Base-by-base conservation (phyloP, 2,797 vertebrate genomes). In the Hapalemur alaotrensis region DNA sequence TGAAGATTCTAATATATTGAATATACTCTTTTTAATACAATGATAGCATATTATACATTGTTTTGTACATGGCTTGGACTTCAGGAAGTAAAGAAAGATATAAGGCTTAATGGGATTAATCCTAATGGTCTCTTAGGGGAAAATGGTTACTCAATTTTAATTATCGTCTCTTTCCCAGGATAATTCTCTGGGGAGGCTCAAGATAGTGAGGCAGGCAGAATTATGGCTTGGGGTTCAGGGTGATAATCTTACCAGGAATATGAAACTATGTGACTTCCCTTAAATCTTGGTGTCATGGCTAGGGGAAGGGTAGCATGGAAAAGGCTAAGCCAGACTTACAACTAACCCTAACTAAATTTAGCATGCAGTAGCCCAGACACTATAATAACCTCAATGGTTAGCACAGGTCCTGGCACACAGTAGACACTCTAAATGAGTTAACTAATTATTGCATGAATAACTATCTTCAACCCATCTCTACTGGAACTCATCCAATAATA, bases 401-500 rank as follows among this genome's bases (percentile, higher is more conserved):
- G 73, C 95, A 97, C 86, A 98, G 97, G 87, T 94, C 95, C 80
- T 98, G 98, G 97, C 96, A 98, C 95, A 96, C 91, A 97, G 97
- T 97, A 98, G 96, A 98, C 98, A 98, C 98, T 98, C 96, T 97
- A 97, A 93, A 89, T 46, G 70, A 76, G 73, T 30, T 12, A 54
- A 90, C 38, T 78, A 48, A 73, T 50, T 93, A 82, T 48, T 43
- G 12, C 50, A 20, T 76, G 38, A 89, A 28, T 67, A 38, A 83
- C 6, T 78, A 35, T 41, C 15, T 41, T 84, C 12, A 28, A 59
- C 1, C 7, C 18, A 48, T 48, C 70, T 76, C 79, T n/a, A 22
- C 32, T 32, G 48, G 38, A 89, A 54, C 32, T 89, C 18, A 48
- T 28, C 38, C 46, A 89, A 83, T 57, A 59, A 89, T 38, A 32